These are phyloP conservation scores for Ligdia adustata DNA, from an alignment of 2,888 invertebrate genomes.

Conservation along the genomic window DNA sequence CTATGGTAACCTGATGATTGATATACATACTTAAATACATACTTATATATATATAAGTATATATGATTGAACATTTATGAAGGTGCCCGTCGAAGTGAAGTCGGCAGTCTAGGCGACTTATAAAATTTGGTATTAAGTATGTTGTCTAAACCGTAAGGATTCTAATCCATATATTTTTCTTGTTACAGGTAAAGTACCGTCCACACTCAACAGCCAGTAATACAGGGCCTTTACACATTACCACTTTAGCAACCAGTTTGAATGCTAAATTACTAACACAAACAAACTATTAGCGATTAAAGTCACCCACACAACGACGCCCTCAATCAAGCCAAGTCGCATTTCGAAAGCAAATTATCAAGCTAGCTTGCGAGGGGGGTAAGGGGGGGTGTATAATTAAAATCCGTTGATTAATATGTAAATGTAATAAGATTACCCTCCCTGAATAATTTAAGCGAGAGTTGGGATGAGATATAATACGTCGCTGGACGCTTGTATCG, in stretches of 20 bases:
- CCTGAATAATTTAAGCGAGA: constrained; percentile 89
- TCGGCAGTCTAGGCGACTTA: too few species aligned
- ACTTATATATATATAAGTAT: too few species aligned
- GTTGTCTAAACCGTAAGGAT: too few species aligned
- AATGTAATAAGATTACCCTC: constrained; percentile 99
- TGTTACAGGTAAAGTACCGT: constrained; percentile 62
- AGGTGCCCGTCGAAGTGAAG: too few species aligned
- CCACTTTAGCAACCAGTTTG: constrained; percentile 41
- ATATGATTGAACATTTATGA: too few species aligned
- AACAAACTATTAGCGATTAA: constrained; percentile 68
- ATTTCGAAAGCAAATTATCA: constrained; percentile 82
- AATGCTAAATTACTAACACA: constrained; percentile 52
- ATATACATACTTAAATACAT: too few species aligned
- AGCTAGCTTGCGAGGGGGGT: constrained; percentile 61
- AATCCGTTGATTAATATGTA: constrained; percentile 99
- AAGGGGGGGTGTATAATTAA: constrained; percentile 94
- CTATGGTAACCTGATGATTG: too few species aligned
- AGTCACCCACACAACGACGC: constrained; percentile 61
- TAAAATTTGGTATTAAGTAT: too few species aligned
- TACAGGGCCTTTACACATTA: constrained; percentile 33
- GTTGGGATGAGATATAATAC: constrained; percentile 79
- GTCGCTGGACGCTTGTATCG: constrained; percentile 69
- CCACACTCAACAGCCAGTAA: constrained; percentile 40
- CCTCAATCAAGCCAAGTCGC: constrained; percentile 78
- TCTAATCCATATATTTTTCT: too few species aligned